Percentiles rank a stretch among this genome's conserved stretches.
phyloP scores from a whole-genome alignment of 1,140 invertebrate genomes.

The Lethocerus indicus region DNA sequence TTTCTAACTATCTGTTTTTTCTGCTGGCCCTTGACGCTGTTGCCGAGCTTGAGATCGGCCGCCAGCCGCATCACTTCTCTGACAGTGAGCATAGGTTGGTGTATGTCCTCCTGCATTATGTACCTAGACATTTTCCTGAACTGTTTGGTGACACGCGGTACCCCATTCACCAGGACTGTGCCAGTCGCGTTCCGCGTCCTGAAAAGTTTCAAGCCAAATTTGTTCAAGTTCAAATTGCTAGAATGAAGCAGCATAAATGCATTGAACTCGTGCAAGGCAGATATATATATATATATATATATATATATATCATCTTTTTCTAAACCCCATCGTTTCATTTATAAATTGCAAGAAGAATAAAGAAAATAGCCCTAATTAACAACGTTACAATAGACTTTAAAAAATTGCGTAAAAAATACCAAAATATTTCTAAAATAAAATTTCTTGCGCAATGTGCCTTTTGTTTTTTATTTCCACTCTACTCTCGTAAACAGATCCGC shows the following conservation, averaged over 20 bases:
- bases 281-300: background rate
- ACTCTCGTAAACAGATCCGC: too few relatives aligned
- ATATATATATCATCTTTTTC: background rate
- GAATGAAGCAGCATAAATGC: background rate
- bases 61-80: slow-evolving; percentile 71
- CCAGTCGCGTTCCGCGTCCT: slow-evolving; percentile 39
- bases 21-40: slow-evolving; percentile 34
- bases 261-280: background rate
- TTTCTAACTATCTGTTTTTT: slow-evolving; percentile 58
- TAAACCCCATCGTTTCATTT: background rate
- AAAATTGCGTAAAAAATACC: background rate
- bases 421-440: background rate
- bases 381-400: background rate
- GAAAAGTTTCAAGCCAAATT: slow-evolving; percentile 13
- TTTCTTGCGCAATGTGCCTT: too few relatives aligned
- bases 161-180: slow-evolving; percentile 52
- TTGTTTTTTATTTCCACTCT: too few relatives aligned
- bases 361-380: background rate
- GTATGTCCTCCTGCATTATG: slow-evolving; percentile 86
- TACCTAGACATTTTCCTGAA: slow-evolving; percentile 82
- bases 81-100: slow-evolving; percentile 71
- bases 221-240: background rate
- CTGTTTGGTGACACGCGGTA: slow-evolving; percentile 46
- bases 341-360: background rate
- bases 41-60: slow-evolving; percentile 70